These are phyloP conservation scores for Distichodus sexfasciatus DNA, from an alignment of 2,797 vertebrate genomes.

Conservation along the genomic window DNA sequence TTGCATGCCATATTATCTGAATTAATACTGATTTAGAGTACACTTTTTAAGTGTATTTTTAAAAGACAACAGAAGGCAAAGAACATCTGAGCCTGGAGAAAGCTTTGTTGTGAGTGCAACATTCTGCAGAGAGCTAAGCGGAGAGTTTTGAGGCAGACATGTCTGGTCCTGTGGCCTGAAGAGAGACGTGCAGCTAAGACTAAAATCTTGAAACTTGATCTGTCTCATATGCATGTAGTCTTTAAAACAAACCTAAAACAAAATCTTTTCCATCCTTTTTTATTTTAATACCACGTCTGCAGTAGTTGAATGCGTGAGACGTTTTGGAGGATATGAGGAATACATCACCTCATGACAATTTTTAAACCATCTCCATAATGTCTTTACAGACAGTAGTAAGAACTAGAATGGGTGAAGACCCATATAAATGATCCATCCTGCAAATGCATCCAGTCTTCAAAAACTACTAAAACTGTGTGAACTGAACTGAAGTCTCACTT, in stretches of 20 bases:
- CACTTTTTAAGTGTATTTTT: neutral
- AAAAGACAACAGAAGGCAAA: neutral
- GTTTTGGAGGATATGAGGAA: no score
- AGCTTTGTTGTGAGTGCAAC: neutral
- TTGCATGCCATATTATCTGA: no score
- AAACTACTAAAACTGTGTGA: no score
- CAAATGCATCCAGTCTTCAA: neutral
- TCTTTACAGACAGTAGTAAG: no score
- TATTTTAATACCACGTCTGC: neutral
- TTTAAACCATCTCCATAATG: no score
- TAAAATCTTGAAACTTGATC: constrained; percentile 56
- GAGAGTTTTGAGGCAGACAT: constrained; percentile 59
- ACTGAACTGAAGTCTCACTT: no score
- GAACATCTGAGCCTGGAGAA: neutral
- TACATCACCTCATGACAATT: no score
- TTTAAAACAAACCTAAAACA: constrained; percentile 26
- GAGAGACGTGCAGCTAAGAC: constrained; percentile 49
- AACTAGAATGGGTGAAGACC: neutral
- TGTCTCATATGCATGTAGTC: constrained; percentile 59
- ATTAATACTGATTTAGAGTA: no score
- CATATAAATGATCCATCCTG: neutral
- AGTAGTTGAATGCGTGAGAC: neutral
- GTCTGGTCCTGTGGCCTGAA: constrained; percentile 76
- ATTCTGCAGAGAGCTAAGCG: constrained; percentile 35
- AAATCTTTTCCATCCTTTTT: neutral